Conservation (phyloP, 1,140 invertebrate species). For the Drosophila sechellia region DNA sequence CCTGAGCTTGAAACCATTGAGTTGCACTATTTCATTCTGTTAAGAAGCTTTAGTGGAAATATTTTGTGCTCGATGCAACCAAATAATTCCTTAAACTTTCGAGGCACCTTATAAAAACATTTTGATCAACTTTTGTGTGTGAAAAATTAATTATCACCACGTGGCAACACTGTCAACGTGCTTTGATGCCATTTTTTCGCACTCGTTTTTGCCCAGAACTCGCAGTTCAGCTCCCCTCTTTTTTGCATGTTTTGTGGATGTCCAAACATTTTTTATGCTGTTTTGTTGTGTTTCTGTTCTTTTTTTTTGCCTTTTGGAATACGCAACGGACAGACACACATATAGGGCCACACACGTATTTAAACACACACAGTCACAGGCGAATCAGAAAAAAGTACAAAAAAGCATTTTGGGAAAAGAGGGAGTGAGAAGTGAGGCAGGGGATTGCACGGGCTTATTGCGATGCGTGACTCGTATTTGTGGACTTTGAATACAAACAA, state of each 20-base stretch:
- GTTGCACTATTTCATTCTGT: too few relatives aligned
- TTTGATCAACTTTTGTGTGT: conserved; percentile 52
- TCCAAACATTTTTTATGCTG: conserved; percentile 71
- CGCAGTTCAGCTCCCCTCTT: conserved; percentile 42
- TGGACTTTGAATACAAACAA: conserved; percentile 80
- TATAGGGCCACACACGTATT: conserved; percentile 17
- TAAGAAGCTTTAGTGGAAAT: neutral
- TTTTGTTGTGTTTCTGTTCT: conserved; percentile 64
- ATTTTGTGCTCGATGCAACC: neutral
- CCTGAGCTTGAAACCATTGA: too few relatives aligned
- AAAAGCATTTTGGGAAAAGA: conserved; percentile 38
- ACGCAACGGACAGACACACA: conserved; percentile 49
- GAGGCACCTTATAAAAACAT: conserved; percentile 3
- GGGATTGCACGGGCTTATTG: conserved; percentile 69
- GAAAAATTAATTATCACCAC: conserved; percentile 69
- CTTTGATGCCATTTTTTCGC: conserved; percentile 59
- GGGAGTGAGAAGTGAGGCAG: conserved; percentile 1
- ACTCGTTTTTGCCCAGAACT: conserved; percentile 40
- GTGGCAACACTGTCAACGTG: conserved; percentile 71
- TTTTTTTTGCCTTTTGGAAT: conserved; percentile 17
- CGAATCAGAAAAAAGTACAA: conserved; percentile 50
- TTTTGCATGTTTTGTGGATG: conserved; percentile 57
- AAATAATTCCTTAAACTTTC: neutral
- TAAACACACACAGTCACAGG: conserved; percentile 5
- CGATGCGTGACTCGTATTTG: conserved; percentile 79